A percentile compares a stretch with the other conserved stretches of the same genome.
Evolutionary conservation across 2,113 vertebrate species (phyloP).

Genomic region (Scomber japonicus): DNA sequence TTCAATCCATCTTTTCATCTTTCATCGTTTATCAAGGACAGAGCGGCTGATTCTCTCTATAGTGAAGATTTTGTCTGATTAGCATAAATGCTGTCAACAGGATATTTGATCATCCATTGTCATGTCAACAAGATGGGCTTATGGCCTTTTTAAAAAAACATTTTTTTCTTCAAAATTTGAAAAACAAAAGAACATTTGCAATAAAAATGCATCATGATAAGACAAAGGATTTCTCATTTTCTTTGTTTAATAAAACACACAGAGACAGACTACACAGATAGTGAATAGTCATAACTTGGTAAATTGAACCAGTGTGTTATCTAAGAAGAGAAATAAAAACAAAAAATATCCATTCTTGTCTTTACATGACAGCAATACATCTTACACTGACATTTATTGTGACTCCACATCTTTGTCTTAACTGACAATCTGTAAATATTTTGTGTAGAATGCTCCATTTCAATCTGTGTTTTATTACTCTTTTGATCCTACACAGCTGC

Average conservation of each 20-base stretch:
- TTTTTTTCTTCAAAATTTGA: background rate
- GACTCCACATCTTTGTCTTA: background rate
- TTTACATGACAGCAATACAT: background rate
- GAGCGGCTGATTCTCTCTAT: background rate
- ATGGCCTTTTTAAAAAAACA: background rate
- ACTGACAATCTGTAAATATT: background rate
- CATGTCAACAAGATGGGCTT: constrained; percentile 14
- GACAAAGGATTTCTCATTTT: background rate
- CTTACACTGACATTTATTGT: background rate
- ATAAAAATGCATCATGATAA: constrained; percentile 37
- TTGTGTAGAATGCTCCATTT: background rate
- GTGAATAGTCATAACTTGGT: background rate
- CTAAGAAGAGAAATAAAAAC: constrained; percentile 20
- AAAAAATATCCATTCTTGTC: constrained; percentile 17
- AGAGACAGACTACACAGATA: constrained; percentile 7
- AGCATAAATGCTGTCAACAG: constrained; percentile 19
- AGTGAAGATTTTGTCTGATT: constrained; percentile 20
- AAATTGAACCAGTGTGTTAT: constrained; percentile 24
- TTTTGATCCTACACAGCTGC: background rate
- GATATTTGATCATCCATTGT: constrained; percentile 60
- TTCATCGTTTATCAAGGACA: constrained; percentile 33
- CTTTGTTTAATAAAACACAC: constrained; percentile 17
- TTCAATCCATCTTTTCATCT: constrained; percentile 30
- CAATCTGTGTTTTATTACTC: background rate
- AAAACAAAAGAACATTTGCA: constrained; percentile 18